Evolutionary conservation across 1,140 invertebrate genomes (phyloP).

Genomic region (Nomia melanderi): DNA sequence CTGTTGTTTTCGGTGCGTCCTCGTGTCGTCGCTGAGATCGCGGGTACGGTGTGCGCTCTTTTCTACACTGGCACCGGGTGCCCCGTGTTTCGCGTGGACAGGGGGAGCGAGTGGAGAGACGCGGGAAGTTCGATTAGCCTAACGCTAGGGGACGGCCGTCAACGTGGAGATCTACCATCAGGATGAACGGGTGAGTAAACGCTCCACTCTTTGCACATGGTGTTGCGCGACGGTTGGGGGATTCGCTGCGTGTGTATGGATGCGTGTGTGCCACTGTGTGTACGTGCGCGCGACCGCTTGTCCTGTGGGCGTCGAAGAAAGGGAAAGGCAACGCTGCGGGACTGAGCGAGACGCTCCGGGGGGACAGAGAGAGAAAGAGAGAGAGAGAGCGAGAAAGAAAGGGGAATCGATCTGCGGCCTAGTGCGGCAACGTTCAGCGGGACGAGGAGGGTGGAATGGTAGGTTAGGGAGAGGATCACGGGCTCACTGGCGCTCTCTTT

Average conservation of each 20-base stretch:
- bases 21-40: conserved; percentile 56
- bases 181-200: conserved; percentile 76
- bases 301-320: conserved; percentile 15
- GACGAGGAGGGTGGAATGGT: neutral
- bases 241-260: neutral
- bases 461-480: neutral
- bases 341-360: neutral
- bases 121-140: conserved; percentile 55
- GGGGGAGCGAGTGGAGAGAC: conserved; percentile 25
- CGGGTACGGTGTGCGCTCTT: conserved; percentile 19
- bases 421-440: too few species aligned
- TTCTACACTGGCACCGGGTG: neutral
- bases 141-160: conserved; percentile 41
- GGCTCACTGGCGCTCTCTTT: conserved; percentile 26
- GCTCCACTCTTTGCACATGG: too few species aligned
- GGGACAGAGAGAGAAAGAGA: neutral
- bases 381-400: neutral
- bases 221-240: too few species aligned
- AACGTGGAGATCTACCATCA: conserved; percentile 61
- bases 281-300: neutral
- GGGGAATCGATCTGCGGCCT: neutral
- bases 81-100: conserved; percentile 2
- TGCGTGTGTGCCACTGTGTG: neutral
- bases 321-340: conserved; percentile 28
- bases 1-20: conserved; percentile 71